Conservation (phyloP, 2,888 invertebrate species). For the Meteorus cinctellus region DNA sequence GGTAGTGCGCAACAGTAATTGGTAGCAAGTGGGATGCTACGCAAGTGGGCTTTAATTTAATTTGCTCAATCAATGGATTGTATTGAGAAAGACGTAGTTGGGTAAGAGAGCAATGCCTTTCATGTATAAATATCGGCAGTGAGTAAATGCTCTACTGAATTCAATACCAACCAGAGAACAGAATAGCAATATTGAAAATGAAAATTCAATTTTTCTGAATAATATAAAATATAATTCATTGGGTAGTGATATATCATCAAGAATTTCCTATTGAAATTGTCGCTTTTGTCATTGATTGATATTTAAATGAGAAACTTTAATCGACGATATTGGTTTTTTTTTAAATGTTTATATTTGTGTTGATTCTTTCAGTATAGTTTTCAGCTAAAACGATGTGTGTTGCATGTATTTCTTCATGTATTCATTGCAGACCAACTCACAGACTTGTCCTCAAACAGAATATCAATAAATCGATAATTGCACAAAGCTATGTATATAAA, state of each 20-base stretch:
- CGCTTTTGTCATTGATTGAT: too few relatives aligned
- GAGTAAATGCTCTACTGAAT: background rate
- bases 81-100: conserved; percentile 40
- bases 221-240: too few relatives aligned
- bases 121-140: too few relatives aligned
- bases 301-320: too few relatives aligned
- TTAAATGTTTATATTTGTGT: background rate
- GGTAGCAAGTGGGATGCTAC: conserved; percentile 58
- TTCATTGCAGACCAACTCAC: background rate
- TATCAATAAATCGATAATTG: background rate
- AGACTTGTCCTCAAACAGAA: background rate
- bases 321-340: too few relatives aligned
- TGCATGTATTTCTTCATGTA: background rate
- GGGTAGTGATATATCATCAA: too few relatives aligned
- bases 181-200: too few relatives aligned
- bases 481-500: background rate
- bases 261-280: too few relatives aligned
- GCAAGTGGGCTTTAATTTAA: conserved; percentile 61
- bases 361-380: background rate
- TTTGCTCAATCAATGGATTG: conserved; percentile 60
- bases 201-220: too few relatives aligned
- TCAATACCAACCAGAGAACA: background rate
- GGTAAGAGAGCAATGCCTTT: too few relatives aligned
- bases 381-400: background rate
- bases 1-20: conserved; percentile 59